A percentile compares a stretch with the other conserved stretches of the same genome.
Conservation (phyloP, 2,888 invertebrate genomes). For the Dicyrtoma fusca region DNA sequence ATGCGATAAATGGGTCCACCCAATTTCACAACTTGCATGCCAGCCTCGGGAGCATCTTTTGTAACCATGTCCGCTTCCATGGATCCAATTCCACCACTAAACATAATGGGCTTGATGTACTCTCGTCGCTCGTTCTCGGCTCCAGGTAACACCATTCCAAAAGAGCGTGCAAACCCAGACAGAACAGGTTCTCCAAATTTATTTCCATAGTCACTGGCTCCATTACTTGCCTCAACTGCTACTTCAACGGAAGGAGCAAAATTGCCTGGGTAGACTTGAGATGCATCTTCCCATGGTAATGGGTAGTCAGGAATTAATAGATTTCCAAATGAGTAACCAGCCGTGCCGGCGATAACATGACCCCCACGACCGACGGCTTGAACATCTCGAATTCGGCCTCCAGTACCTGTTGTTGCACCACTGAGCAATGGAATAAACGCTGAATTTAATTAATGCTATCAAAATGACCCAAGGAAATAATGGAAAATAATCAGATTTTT, state of each 20-base stretch:
- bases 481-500: too few relatives aligned
- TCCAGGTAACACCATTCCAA: slow-evolving; percentile 70
- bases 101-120: slow-evolving; percentile 99
- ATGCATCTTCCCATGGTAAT: slow-evolving; percentile 82
- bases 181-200: slow-evolving; percentile 98
- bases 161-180: slow-evolving; percentile 87
- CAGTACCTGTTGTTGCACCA: slow-evolving; percentile 97
- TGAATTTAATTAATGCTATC: too few relatives aligned
- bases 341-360: slow-evolving; percentile 91
- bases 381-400: slow-evolving; percentile 92
- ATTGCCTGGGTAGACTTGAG: slow-evolving; percentile 78
- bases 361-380: slow-evolving; percentile 95
- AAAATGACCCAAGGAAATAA: too few relatives aligned
- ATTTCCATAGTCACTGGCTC: slow-evolving; percentile 98
- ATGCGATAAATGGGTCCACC: slow-evolving; percentile 98
- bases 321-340: slow-evolving; percentile 95
- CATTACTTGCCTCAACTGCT: slow-evolving; percentile 93
- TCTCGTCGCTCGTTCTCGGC: slow-evolving; percentile 73
- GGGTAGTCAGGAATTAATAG: slow-evolving; percentile 84
- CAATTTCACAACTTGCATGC: slow-evolving; percentile 89
- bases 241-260: slow-evolving; percentile 89
- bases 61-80: slow-evolving; percentile 81
- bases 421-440: slow-evolving; percentile 61
- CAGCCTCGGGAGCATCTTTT: slow-evolving; percentile 74
- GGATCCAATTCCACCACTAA: slow-evolving; percentile 92